Evolutionary conservation across 2,113 vertebrate genomes (phyloP), one percentile per base, ranked within the genome.

Genomic region (Tachysurus vachellii): DNA sequence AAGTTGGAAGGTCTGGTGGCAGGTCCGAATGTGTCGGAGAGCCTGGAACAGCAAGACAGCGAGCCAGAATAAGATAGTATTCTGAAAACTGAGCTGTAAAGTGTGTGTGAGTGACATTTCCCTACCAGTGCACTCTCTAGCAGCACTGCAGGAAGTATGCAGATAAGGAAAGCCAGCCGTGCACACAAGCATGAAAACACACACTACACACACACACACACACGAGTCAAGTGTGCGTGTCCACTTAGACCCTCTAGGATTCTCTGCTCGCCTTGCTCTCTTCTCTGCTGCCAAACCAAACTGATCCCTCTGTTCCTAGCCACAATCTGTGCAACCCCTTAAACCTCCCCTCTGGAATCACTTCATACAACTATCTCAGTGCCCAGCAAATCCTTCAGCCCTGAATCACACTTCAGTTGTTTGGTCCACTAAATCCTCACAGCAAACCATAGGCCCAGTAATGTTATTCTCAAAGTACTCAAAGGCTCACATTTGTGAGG

Each of bases 331-430:
- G 23, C 70, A 84, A 85, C 83, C 77, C 73, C 86, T 70, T 87
- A 89, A 89, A 87, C 77, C 57, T n/a, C 73, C 83, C 54, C 73
- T 62, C 21, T 88, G 71, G 82, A 85, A 75, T 85, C 61, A 66
- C 71, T 79, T 82, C 50, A 77, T 47, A 82, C 71, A 76, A 44
- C 57, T 61, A 54, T 66, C 86, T 76, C 26, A 83, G 73, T 56
- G 61, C 59, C 76, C 84, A 86, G 68, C 80, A 89, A 85, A 80
- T 79, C 86, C 80, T 73, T 80, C 56, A 62, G n/a, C 53, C 61
- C 19, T 21, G 57, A 85, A 73, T 61, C 77, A 42, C 21, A 14
- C 64, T 88, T 66, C 75, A 75, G 71, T 59, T 64, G 54, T 71
- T 86, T 83, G 50, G 21, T 36, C 56, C 80, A 85, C 62, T 66